A percentile compares a stretch with the other conserved stretches of the same genome.
phyloP scores from a whole-genome alignment of 1,140 invertebrate species.

The Monomorium pharaonis region DNA sequence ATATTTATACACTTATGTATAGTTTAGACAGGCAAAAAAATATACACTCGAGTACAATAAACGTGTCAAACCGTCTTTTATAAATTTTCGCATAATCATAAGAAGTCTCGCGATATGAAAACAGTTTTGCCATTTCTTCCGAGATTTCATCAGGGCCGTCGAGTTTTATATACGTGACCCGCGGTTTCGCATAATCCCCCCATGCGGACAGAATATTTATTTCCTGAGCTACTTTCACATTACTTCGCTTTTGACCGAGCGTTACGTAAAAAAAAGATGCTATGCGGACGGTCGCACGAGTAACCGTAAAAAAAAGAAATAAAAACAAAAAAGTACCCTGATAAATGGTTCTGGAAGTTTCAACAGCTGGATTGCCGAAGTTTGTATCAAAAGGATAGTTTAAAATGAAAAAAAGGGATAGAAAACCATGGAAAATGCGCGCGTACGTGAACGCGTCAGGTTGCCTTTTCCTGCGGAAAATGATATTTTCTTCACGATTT shows the following conservation, averaged over 20 bases:
- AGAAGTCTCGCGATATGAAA: conserved; percentile 34
- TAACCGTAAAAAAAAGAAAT: conserved; percentile 26
- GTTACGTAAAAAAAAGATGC: conserved; percentile 50
- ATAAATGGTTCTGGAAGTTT: conserved; percentile 55
- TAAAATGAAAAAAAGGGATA: conserved; percentile 51
- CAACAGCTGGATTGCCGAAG: conserved; percentile 54
- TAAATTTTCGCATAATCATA: conserved; percentile 31
- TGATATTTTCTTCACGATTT: conserved; percentile 40
- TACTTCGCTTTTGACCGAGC: conserved; percentile 55
- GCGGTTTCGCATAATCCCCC: conserved; percentile 41
- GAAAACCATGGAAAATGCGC: conserved; percentile 20
- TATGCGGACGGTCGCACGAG: conserved; percentile 40
- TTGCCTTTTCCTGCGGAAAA: conserved; percentile 30
- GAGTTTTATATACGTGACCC: conserved; percentile 28
- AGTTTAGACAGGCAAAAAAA: neutral
- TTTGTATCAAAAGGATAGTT: conserved; percentile 57
- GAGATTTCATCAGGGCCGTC: conserved; percentile 49
- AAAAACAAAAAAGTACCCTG: conserved; percentile 34
- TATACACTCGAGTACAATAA: neutral
- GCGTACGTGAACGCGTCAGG: neutral
- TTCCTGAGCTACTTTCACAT: conserved; percentile 58
- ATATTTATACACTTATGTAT: neutral
- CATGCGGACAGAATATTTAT: conserved; percentile 53
- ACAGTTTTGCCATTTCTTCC: conserved; percentile 44
- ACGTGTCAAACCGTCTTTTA: conserved; percentile 5